Base-by-base conservation (phyloP, 1,140 invertebrate genomes). In the Agrypnia vestita region DNA sequence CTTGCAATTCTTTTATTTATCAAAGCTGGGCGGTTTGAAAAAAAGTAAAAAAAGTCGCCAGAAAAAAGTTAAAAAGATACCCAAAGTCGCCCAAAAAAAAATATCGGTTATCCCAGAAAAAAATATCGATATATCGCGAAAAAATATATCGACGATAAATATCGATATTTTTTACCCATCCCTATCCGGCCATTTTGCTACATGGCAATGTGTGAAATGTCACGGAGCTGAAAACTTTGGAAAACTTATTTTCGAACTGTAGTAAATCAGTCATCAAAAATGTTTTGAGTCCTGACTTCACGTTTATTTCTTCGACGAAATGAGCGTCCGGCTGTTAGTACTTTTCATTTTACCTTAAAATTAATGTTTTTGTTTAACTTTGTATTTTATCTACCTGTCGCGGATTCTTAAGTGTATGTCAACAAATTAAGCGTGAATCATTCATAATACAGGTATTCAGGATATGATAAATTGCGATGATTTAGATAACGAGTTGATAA, bases 401-500 rank as follows among this genome's bases (percentile, higher is more conserved):
- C 21, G 11, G 9, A 17, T 56, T 59, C 21, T 59, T 11, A 56
- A 56, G 12, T n/a, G 25, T 64, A n/a, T 64, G 61, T 64, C 61
- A 44, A 64, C 61, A 64, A 64, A 64, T 64, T 64, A 43, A 64
- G 35, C 10, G 61, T 64, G 61, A 64, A 35, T 64, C 61, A 64
- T 64, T n/a, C 21, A 43, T 43, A 35, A 19, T 43, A 64, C 4
- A 10, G 19, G 35, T 35, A 64, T 25, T 12, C n/a, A 64, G 7
- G 59, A 62, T 62, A 62, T 25, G 13, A 13, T 8, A 25, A 19
- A 64, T 35, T 35, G 4, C 61, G 25, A 35, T 6, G 25, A 35
- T 35, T 35, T 35, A 35, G 25, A 35, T 35, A 35, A 35, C 25
- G 6, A 12, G 11, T 12, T 21, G 61, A 64, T 64, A 43, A 64